phyloP scores from a whole-genome alignment of 1,140 invertebrate species.

The Ephestia elutella region DNA sequence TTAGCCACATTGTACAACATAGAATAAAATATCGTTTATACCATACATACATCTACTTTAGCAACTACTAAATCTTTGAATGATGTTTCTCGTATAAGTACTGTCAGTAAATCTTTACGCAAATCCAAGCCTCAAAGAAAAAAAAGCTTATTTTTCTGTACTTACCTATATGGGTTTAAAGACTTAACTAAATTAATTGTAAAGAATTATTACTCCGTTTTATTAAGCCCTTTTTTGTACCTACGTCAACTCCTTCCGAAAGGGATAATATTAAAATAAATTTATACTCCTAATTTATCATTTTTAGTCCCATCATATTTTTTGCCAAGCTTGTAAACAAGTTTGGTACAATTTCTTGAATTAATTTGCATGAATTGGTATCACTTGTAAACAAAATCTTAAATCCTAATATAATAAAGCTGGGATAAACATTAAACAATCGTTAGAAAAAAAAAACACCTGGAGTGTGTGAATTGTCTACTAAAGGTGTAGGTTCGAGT shows the following conservation, averaged over 20 bases:
- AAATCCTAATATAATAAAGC: neutral
- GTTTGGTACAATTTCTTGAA: neutral
- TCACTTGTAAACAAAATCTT: neutral
- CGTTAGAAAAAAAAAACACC: neutral
- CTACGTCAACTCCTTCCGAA: neutral
- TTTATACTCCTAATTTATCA: constrained; percentile 8
- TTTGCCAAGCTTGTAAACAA: neutral
- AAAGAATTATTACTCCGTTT: neutral
- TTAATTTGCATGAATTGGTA: neutral
- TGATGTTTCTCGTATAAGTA: too few species aligned
- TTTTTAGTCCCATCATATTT: neutral
- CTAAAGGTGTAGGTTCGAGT: constrained; percentile 1
- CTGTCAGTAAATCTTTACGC: too few species aligned
- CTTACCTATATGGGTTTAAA: too few species aligned
- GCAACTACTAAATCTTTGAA: too few species aligned
- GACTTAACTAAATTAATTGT: neutral
- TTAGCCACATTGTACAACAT: too few species aligned
- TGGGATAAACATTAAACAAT: neutral
- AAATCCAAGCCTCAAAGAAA: too few species aligned
- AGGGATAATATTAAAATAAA: constrained; percentile 6
- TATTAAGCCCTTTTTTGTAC: neutral
- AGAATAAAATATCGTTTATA: too few species aligned
- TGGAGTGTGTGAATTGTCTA: neutral
- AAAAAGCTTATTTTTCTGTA: too few species aligned
- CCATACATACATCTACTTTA: too few species aligned